A percentile compares a stretch with the other conserved stretches of the same genome.
phyloP scores from a whole-genome alignment of 2,797 vertebrate species.

The Notolepis coatsorum region DNA sequence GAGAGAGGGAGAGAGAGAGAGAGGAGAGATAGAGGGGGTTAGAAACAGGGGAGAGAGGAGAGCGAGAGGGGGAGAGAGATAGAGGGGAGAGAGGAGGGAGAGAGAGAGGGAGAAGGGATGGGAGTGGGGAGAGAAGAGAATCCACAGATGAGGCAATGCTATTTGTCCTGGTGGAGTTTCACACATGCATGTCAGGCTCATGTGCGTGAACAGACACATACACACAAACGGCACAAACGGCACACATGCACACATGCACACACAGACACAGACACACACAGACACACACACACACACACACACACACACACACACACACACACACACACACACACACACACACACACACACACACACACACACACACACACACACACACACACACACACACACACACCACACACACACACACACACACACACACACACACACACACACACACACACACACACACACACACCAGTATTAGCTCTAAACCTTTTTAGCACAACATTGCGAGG shows the following conservation, averaged over 20 bases:
- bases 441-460: background rate
- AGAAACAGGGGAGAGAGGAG: background rate
- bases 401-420: background rate
- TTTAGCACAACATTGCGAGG: conserved; percentile 54
- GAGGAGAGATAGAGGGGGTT: background rate
- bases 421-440: background rate
- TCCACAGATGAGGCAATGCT: conserved; percentile 11
- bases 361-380: background rate
- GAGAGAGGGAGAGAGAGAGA: conserved; percentile 23
- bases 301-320: conserved; percentile 32
- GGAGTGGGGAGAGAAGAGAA: background rate
- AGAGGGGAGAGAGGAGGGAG: background rate
- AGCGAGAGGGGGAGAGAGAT: background rate
- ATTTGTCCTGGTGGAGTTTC: conserved; percentile 45
- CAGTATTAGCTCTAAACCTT: background rate
- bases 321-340: conserved; percentile 9
- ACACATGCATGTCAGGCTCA: conserved; percentile 45
- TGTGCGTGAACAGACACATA: conserved; percentile 21
- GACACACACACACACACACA: too few relatives aligned
- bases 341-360: conserved; percentile 5
- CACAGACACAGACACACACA: too few relatives aligned
- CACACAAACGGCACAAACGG: too few relatives aligned
- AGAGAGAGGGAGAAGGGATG: conserved; percentile 2
- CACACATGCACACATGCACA: too few relatives aligned
- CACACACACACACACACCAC: conserved; percentile 4